Evolutionary conservation across 2,113 vertebrate species (phyloP).

Genomic region (Oryzias javanicus): DNA sequence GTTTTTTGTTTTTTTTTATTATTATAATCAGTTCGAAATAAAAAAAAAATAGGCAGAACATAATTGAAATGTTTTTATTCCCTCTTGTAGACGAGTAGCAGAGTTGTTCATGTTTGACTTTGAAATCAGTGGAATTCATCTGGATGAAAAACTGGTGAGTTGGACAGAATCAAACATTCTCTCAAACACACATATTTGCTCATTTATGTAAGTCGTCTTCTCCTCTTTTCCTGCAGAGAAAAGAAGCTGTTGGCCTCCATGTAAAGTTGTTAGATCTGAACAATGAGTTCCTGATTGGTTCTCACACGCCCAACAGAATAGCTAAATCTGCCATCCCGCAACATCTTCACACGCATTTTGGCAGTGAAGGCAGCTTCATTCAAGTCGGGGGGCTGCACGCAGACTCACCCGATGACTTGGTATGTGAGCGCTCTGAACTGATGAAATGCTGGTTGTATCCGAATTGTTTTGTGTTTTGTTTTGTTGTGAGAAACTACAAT

Average conservation of each 20-base stretch:
- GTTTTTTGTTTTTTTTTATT: too few relatives aligned
- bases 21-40: too few relatives aligned
- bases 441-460: neutral
- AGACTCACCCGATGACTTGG: constrained; percentile 88
- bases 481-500: too few relatives aligned
- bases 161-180: neutral
- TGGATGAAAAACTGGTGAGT: constrained; percentile 90
- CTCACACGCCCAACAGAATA: constrained; percentile 88
- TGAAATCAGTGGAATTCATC: constrained; percentile 98
- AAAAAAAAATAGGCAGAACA: neutral
- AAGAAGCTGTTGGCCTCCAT: constrained; percentile 87
- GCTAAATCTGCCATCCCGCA: constrained; percentile 83
- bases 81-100: constrained; percentile 84
- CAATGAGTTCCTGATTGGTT: constrained; percentile 84
- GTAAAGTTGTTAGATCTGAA: constrained; percentile 90
- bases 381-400: constrained; percentile 85
- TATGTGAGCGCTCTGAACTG: constrained; percentile 57
- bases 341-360: constrained; percentile 82
- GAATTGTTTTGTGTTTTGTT: too few relatives aligned
- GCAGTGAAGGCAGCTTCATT: constrained; percentile 80
- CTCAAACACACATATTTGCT: too few relatives aligned
- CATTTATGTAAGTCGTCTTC: neutral
- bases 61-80: constrained; percentile 17
- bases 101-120: constrained; percentile 99
- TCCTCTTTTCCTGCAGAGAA: constrained; percentile 75